These are phyloP conservation scores for Selenia dentaria DNA, from an alignment of 2,888 invertebrate species.

Conservation along the genomic window DNA sequence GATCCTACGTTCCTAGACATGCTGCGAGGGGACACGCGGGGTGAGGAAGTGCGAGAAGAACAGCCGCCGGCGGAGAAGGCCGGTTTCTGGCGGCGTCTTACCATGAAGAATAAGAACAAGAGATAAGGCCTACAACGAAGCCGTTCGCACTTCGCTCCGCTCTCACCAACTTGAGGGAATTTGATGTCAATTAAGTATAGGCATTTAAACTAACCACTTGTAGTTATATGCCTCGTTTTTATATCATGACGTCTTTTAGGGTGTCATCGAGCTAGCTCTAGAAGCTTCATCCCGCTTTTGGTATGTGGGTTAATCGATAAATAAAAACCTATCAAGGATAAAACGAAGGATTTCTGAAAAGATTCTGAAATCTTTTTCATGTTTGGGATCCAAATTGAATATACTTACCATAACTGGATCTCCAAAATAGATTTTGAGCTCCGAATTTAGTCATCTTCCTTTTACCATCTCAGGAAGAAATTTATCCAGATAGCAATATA, in stretches of 20 bases:
- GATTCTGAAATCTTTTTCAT: too few relatives aligned
- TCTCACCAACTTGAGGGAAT: constrained; percentile 35
- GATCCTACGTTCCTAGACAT: constrained; percentile 88
- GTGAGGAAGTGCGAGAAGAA: constrained; percentile 72
- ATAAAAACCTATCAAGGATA: too few relatives aligned
- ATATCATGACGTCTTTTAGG: too few relatives aligned
- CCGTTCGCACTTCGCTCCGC: constrained; percentile 52
- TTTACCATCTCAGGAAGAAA: too few relatives aligned
- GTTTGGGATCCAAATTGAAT: too few relatives aligned
- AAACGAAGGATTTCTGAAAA: too few relatives aligned
- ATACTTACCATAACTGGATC: too few relatives aligned
- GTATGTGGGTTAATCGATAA: too few relatives aligned
- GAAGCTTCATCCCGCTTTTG: background rate
- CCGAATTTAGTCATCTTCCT: too few relatives aligned
- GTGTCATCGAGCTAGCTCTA: background rate
- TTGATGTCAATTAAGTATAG: constrained; percentile 20
- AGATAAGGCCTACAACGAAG: constrained; percentile 73
- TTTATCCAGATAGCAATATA: too few relatives aligned
- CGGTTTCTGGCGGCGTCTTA: constrained; percentile 88
- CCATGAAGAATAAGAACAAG: constrained; percentile 88
- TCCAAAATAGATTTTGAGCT: too few relatives aligned
- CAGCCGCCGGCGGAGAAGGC: constrained; percentile 84
- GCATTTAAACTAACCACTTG: constrained; percentile 13
- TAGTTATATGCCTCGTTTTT: background rate
- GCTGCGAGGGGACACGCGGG: constrained; percentile 85